phyloP scores from a whole-genome alignment of 2,797 vertebrate genomes.

The Morelia viridis region DNA sequence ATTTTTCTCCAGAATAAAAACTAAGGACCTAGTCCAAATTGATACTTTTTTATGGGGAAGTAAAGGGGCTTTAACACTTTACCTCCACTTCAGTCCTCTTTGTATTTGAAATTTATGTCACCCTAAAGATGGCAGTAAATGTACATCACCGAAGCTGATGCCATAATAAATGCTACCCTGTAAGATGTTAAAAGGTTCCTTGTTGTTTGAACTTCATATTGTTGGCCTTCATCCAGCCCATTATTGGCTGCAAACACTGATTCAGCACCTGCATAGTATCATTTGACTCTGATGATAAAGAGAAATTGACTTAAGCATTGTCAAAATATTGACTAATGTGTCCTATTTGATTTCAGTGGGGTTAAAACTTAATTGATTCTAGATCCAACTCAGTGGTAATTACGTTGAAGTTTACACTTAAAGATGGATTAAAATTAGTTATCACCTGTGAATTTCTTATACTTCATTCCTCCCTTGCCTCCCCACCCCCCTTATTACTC shows the following conservation, averaged over 20 bases:
- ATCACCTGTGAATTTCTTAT: background rate
- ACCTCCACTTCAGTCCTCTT: too few relatives aligned
- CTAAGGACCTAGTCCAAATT: background rate
- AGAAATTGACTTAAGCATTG: background rate
- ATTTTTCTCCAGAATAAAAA: background rate
- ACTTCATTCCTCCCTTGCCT: background rate
- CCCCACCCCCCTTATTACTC: too few relatives aligned
- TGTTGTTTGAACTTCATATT: background rate
- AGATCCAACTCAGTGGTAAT: background rate
- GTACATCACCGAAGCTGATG: background rate
- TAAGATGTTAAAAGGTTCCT: background rate
- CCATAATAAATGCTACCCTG: background rate
- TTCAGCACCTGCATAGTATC: background rate
- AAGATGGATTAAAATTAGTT: background rate
- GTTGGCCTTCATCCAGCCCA: background rate
- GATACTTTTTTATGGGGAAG: background rate
- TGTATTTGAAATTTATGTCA: background rate
- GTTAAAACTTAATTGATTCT: background rate
- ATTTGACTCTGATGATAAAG: background rate
- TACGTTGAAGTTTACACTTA: background rate
- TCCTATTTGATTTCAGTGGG: background rate
- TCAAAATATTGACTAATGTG: background rate
- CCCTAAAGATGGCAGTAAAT: background rate
- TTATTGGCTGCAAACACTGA: background rate
- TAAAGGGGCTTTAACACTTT: background rate